phyloP scores from a whole-genome alignment of 2,888 invertebrate genomes.

The Lottia scabra region DNA sequence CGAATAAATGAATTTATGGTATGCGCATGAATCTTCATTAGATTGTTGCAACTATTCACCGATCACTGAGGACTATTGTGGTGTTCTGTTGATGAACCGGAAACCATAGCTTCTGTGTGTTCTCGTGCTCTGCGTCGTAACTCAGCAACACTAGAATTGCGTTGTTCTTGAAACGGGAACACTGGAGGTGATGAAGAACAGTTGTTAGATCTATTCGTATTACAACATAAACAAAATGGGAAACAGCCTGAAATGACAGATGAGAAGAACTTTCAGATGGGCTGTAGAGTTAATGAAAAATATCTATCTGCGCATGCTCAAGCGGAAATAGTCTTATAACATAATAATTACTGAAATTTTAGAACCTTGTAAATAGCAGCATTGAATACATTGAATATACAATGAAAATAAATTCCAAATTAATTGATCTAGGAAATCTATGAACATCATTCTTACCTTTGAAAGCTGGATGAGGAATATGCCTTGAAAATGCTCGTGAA shows the following conservation, averaged over 20 bases:
- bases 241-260: constrained; percentile 20
- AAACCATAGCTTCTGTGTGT: constrained; percentile 85
- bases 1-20: too few species aligned
- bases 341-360: too few species aligned
- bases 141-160: constrained; percentile 90
- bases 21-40: too few species aligned
- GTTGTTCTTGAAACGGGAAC: constrained; percentile 73
- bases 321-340: not conserved
- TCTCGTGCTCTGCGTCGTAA: constrained; percentile 93
- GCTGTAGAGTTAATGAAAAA: too few species aligned
- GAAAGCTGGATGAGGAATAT: constrained; percentile 59
- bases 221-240: constrained; percentile 38
- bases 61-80: not conserved
- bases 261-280: too few species aligned
- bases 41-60: too few species aligned
- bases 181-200: constrained; percentile 32
- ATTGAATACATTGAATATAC: too few species aligned
- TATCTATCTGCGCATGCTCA: too few species aligned
- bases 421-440: not conserved
- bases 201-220: constrained; percentile 20
- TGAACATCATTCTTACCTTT: constrained; percentile 47
- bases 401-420: too few species aligned
- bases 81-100: constrained; percentile 5
- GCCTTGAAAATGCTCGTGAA: constrained; percentile 53
- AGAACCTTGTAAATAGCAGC: too few species aligned